Evolutionary conservation across 1,140 invertebrate genomes (phyloP).

Genomic region (Ips typographus): DNA sequence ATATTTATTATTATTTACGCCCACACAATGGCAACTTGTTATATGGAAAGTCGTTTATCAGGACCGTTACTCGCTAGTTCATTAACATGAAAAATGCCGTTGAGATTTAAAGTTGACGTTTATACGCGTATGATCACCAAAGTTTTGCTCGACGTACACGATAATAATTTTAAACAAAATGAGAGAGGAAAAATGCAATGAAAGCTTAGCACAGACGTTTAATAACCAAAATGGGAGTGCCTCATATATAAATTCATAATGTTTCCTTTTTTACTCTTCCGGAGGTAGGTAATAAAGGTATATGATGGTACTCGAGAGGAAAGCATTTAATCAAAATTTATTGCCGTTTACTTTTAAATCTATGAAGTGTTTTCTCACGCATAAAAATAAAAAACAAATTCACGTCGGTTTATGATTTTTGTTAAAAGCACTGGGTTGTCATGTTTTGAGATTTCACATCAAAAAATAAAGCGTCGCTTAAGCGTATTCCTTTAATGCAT

Average conservation of each 20-base stretch:
- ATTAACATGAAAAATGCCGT: too few relatives aligned
- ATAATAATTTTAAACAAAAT: slow-evolving; percentile 1
- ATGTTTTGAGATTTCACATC: too few relatives aligned
- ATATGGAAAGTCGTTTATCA: not conserved
- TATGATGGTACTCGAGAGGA: not conserved
- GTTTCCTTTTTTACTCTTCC: not conserved
- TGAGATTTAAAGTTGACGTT: too few relatives aligned
- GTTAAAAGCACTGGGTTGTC: too few relatives aligned
- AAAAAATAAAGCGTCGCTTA: slow-evolving; percentile 1
- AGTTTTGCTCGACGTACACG: too few relatives aligned
- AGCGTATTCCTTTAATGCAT: slow-evolving; percentile 11
- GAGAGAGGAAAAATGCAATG: slow-evolving; percentile 3
- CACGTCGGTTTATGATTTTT: too few relatives aligned
- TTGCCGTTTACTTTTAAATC: not conserved
- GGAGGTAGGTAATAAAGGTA: slow-evolving; percentile 4
- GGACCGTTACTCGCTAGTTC: too few relatives aligned
- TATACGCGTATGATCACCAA: too few relatives aligned
- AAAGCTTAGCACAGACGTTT: not conserved
- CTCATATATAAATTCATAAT: slow-evolving; percentile 5
- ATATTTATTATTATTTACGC: slow-evolving; percentile 1
- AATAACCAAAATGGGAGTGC: slow-evolving; percentile 1
- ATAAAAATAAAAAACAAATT: too few relatives aligned
- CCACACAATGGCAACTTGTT: not conserved
- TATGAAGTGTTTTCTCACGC: too few relatives aligned
- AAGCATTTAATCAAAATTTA: slow-evolving; percentile 4